Base-by-base conservation (phyloP, 64 coral and sea anemone species). In the Stichodactyla helianthus region DNA sequence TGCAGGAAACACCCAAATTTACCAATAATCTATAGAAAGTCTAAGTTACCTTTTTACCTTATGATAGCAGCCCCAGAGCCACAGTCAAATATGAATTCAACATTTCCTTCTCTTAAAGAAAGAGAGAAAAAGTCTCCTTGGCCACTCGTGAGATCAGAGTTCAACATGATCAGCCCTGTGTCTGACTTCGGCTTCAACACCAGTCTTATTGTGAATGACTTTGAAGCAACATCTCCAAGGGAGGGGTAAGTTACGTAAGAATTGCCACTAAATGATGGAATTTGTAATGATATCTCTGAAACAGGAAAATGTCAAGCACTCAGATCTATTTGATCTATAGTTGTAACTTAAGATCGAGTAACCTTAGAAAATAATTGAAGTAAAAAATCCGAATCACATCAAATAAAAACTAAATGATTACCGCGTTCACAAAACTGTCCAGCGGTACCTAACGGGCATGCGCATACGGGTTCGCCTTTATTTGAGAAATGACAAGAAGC, bases 51-150 rank as follows among this genome's bases (percentile, higher is more conserved):
- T 4, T 67, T 54, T 84, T 35, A 84, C 83, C 83, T 84, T 20
- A 84, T 84, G 15, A 84, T 31, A 58, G 83, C 83, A 58, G 83
- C 56, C 12, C 83, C 83, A n/a, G 83, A 84, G 2, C 83, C 83
- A 63, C 83, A 84, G 55, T 84, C 83, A 84, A 84, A 84, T 6
- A 84, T 10, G 83, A 84, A 84, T 55, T 84, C 83, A 18, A 84
- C 51, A 16, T 18, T 84, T 55, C 83, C 83, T 82, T 84, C 83
- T 35, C 83, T 84, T 12, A 84, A 58, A 31, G 56, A 61, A 12
- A 84, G 53, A 20, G 83, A 84, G 18, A 84, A 60, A 23, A 84
- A 84, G 83, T 84, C 83, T 58, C 54, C 59, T 84, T 84, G 54
- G 22, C 55, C 83, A 22, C 22, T 63, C 4, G 54, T 59, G 15